phyloP scores from a whole-genome alignment of 2,888 invertebrate genomes.

The Carabus problematicus region DNA sequence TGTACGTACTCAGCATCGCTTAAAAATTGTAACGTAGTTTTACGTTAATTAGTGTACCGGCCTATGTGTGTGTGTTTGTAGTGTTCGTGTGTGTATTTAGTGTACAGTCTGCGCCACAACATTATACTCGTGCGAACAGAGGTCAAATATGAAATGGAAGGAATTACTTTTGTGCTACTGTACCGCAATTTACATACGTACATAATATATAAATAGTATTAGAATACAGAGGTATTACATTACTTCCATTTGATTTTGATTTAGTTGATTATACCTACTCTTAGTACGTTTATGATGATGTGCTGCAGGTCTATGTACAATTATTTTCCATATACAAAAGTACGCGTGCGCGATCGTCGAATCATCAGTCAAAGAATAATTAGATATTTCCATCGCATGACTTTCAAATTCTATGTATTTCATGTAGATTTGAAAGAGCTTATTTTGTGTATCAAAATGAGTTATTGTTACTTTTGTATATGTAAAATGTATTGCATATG shows the following conservation, averaged over 20 bases:
- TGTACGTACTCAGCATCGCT: slow-evolving; percentile 26
- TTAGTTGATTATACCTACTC: too few species aligned
- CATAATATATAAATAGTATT: too few species aligned
- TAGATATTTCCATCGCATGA: too few species aligned
- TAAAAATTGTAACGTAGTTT: slow-evolving; percentile 6
- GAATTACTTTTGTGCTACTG: neutral
- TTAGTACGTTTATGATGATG: neutral
- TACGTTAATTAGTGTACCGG: neutral
- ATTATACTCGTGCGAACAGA: neutral
- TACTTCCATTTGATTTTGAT: too few species aligned
- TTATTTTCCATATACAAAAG: slow-evolving; percentile 6
- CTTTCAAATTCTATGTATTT: too few species aligned
- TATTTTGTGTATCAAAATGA: neutral
- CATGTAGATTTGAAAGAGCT: too few species aligned
- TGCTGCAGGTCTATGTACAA: neutral
- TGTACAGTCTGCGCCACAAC: neutral
- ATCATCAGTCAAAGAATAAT: too few species aligned
- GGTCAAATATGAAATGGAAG: slow-evolving; percentile 3
- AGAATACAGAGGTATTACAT: too few species aligned
- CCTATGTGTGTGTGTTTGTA: neutral
- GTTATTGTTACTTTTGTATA: slow-evolving; percentile 1
- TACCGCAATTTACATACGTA: too few species aligned
- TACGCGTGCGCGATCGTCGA: neutral
- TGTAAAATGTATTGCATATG: neutral
- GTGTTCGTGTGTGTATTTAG: neutral